Conservation (phyloP, 2,888 invertebrate species). For the Xestia xanthographa region DNA sequence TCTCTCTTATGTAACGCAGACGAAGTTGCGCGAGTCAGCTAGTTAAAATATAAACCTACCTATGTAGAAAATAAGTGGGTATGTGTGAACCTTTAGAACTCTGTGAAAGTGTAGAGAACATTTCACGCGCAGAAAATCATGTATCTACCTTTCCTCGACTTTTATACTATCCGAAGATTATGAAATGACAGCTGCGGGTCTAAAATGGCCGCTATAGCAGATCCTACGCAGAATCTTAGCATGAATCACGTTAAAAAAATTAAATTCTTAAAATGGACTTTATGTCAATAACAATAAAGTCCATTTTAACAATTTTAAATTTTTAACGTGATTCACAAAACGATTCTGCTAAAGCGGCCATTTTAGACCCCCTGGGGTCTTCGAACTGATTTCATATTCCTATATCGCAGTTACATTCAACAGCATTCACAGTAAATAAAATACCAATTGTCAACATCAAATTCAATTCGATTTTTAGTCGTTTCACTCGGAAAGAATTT, state of each 20-base stretch:
- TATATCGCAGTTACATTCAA: slow-evolving; percentile 46
- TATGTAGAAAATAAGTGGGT: not conserved
- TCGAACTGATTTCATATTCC: slow-evolving; percentile 41
- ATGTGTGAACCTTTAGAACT: not conserved
- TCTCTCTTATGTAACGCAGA: too few relatives aligned
- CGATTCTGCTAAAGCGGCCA: too few relatives aligned
- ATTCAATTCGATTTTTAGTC: slow-evolving; percentile 79
- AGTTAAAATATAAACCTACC: not conserved
- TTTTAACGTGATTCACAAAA: too few relatives aligned
- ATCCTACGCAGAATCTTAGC: too few relatives aligned
- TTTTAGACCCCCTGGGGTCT: too few relatives aligned
- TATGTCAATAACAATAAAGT: too few relatives aligned
- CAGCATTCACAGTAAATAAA: slow-evolving; percentile 71
- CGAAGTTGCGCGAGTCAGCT: too few relatives aligned
- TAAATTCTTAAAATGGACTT: too few relatives aligned
- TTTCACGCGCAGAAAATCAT: not conserved
- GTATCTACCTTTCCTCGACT: not conserved
- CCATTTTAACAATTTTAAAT: too few relatives aligned
- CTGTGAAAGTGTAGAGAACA: not conserved
- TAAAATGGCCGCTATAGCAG: too few relatives aligned
- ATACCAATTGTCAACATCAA: slow-evolving; percentile 73
- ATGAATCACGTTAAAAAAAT: too few relatives aligned
- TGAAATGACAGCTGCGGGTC: slow-evolving; percentile 17
- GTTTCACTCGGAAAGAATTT: slow-evolving; percentile 76
- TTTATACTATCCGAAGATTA: not conserved